These are phyloP conservation scores for Dusona sp. DNA, from an alignment of 2,888 invertebrate genomes.

Conservation along the genomic window DNA sequence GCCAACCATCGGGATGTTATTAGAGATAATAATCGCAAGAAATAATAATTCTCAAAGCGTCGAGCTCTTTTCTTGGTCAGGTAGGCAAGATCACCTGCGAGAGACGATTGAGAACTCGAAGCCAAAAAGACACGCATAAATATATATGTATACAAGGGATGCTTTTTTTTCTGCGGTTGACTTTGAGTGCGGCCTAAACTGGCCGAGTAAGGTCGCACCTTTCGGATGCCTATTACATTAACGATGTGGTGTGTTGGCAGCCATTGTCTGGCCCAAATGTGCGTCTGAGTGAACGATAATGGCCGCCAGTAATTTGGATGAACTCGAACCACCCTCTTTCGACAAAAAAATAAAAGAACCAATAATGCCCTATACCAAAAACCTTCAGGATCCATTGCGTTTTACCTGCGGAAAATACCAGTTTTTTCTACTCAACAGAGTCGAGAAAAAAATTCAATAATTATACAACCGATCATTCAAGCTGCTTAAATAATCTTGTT, in stretches of 20 bases:
- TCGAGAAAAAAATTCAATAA: slow-evolving; percentile 12
- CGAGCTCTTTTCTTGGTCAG: slow-evolving; percentile 66
- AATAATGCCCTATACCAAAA: neutral
- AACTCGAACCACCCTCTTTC: slow-evolving; percentile 72
- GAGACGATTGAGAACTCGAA: slow-evolving; percentile 66
- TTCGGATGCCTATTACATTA: slow-evolving; percentile 83
- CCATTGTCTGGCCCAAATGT: slow-evolving; percentile 82
- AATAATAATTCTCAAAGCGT: slow-evolving; percentile 80
- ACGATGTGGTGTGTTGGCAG: slow-evolving; percentile 79
- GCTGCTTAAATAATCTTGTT: neutral
- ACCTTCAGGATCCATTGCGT: neutral
- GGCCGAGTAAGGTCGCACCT: slow-evolving; percentile 76
- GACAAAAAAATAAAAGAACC: slow-evolving; percentile 38
- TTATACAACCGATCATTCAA: neutral
- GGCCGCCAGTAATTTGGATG: slow-evolving; percentile 81
- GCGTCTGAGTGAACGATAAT: slow-evolving; percentile 79
- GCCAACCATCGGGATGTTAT: slow-evolving; percentile 77
- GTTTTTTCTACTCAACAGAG: neutral
- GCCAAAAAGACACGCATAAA: slow-evolving; percentile 65
- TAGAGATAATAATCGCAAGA: slow-evolving; percentile 84
- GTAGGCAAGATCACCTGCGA: slow-evolving; percentile 68
- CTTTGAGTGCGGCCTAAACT: slow-evolving; percentile 69
- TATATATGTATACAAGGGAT: slow-evolving; percentile 34
- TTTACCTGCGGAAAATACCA: neutral
- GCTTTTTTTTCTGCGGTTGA: slow-evolving; percentile 70